Evolutionary conservation across 2,113 vertebrate species (phyloP).

Genomic region (Spilogale gracilis): DNA sequence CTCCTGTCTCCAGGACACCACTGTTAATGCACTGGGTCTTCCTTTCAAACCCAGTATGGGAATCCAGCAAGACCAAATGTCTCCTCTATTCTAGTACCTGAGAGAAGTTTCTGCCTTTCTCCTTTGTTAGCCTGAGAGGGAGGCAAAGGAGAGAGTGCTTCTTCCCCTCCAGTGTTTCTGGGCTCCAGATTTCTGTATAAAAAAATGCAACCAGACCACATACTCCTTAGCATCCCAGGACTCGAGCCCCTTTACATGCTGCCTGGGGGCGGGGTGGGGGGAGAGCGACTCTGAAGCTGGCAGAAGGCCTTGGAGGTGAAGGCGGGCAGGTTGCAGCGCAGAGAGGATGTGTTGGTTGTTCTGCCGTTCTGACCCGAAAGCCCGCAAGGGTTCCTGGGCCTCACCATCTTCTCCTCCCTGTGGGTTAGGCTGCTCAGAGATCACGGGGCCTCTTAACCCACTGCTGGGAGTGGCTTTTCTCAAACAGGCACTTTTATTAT

Average conservation of each 20-base stretch:
- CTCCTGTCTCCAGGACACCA: neutral
- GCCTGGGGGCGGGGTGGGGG: neutral
- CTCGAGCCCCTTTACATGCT: neutral
- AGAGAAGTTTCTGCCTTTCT: neutral
- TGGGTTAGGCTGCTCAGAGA: neutral
- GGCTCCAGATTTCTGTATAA: slow-evolving; percentile 21
- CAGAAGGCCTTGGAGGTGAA: neutral
- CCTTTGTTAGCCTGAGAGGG: neutral
- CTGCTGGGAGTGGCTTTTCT: neutral
- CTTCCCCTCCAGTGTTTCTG: neutral
- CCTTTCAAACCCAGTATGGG: neutral
- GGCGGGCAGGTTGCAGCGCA: rapidly evolving
- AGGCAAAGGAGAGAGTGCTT: no score
- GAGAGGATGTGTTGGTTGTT: neutral
- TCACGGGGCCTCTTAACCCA: neutral
- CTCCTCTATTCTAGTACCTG: neutral
- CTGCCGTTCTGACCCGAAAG: neutral
- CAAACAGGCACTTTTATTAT: neutral
- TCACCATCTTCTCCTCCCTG: neutral
- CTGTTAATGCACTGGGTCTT: neutral
- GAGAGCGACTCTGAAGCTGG: neutral
- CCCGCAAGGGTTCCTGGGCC: rapidly evolving
- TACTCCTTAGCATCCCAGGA: neutral
- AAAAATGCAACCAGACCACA: slow-evolving; percentile 21
- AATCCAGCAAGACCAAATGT: neutral